These are phyloP conservation scores for Cheracebus regulus DNA, from an alignment of 2,797 vertebrate species.

Conservation along the genomic window DNA sequence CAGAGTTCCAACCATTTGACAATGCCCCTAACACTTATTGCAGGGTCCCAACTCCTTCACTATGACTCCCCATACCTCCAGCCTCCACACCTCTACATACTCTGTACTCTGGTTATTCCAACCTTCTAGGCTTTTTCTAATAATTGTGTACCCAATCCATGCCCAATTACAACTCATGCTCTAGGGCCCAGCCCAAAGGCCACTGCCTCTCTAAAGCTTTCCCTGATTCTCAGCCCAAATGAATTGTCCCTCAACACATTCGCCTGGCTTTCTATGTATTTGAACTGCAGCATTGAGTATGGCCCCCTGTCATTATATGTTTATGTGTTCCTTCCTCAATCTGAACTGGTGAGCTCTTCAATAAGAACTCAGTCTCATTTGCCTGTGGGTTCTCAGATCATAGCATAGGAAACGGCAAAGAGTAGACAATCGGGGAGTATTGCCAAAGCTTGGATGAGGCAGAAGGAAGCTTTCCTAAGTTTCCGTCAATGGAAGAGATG, in stretches of 20 bases:
- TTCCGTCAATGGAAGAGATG: not conserved
- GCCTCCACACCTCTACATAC: not conserved
- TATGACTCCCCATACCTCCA: not conserved
- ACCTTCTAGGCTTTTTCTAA: slow-evolving; percentile 6
- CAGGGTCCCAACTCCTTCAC: not conserved
- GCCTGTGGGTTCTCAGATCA: not conserved
- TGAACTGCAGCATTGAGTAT: not conserved
- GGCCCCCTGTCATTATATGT: not conserved
- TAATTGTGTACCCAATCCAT: not conserved
- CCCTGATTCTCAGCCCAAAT: not conserved
- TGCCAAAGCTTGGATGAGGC: not conserved
- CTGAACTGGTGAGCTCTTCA: not conserved
- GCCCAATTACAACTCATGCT: not conserved
- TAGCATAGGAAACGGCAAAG: not conserved
- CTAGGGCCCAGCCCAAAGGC: not conserved
- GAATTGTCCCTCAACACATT: not conserved
- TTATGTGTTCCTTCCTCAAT: not conserved
- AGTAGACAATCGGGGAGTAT: not conserved
- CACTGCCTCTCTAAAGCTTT: not conserved
- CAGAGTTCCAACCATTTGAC: not conserved
- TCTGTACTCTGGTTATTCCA: not conserved
- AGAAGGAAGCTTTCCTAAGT: not conserved
- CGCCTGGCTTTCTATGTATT: not conserved
- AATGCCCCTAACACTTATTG: not conserved
- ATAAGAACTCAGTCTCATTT: not conserved